These are phyloP conservation scores for Torymus tubicola DNA, from an alignment of 2,888 invertebrate genomes.

Conservation along the genomic window DNA sequence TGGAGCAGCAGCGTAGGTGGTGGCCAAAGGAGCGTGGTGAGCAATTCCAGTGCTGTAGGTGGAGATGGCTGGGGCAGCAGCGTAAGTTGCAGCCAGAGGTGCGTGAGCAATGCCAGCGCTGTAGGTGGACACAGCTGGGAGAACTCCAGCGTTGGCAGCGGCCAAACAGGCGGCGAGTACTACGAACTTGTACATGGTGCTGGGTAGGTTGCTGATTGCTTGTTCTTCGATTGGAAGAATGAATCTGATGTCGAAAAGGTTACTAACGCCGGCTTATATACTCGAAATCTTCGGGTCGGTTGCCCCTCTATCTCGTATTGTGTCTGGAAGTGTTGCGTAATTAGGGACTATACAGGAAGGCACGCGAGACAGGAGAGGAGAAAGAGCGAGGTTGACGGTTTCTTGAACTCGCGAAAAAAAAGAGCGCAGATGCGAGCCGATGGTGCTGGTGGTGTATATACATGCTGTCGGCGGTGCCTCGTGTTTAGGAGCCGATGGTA, in stretches of 20 bases:
- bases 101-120: background rate
- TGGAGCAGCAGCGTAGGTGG: background rate
- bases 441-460: too few relatives aligned
- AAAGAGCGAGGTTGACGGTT: too few relatives aligned
- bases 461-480: too few relatives aligned
- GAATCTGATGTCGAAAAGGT: background rate
- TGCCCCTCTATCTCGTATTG: too few relatives aligned
- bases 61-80: background rate
- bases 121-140: background rate
- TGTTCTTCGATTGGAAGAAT: conserved; percentile 18
- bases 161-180: conserved; percentile 31
- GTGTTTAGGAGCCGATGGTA: too few relatives aligned
- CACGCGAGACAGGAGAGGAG: too few relatives aligned
- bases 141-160: conserved; percentile 24
- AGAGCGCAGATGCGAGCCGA: too few relatives aligned
- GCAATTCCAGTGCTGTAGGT: background rate
- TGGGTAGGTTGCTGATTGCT: background rate
- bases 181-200: conserved; percentile 38
- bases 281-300: too few relatives aligned
- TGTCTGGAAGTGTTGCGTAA: too few relatives aligned
- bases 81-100: conserved; percentile 3
- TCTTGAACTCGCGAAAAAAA: too few relatives aligned
- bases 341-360: too few relatives aligned
- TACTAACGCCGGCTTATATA: too few relatives aligned
- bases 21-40: background rate